phyloP scores from a whole-genome alignment of 2,888 invertebrate species.

The Auanema freiburgensis region DNA sequence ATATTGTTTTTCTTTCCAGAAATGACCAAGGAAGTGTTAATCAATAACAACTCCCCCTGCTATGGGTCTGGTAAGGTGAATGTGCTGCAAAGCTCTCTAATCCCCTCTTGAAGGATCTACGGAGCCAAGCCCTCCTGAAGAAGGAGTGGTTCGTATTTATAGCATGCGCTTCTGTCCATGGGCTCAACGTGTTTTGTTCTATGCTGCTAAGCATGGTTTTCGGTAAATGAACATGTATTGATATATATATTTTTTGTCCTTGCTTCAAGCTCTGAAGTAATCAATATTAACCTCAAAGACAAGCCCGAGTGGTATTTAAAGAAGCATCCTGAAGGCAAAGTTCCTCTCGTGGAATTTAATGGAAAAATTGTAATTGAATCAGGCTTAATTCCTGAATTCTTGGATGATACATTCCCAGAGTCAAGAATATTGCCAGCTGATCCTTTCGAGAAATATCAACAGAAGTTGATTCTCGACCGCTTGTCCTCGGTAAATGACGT shows the following conservation, averaged over 20 bases:
- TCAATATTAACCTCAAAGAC: slow-evolving; percentile 64
- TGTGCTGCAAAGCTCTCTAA: no score
- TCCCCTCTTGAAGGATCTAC: slow-evolving; percentile 16
- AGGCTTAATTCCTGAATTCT: slow-evolving; percentile 77
- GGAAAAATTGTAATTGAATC: slow-evolving; percentile 75
- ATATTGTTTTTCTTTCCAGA: no score
- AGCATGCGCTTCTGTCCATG: slow-evolving; percentile 85
- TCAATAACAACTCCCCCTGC: no score
- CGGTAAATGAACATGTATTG: slow-evolving; percentile 22
- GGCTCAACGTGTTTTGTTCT: slow-evolving; percentile 77
- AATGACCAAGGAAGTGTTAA: no score
- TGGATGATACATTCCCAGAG: slow-evolving; percentile 78
- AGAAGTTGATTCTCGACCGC: slow-evolving; percentile 75
- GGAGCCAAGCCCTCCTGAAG: slow-evolving; percentile 30
- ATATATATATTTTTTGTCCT: slow-evolving; percentile 1
- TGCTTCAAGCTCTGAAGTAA: slow-evolving; percentile 37
- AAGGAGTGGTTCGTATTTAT: slow-evolving; percentile 76
- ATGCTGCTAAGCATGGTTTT: slow-evolving; percentile 69
- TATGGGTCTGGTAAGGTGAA: no score
- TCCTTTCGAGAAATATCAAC: slow-evolving; percentile 75
- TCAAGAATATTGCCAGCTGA: slow-evolving; percentile 73
- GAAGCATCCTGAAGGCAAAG: slow-evolving; percentile 69
- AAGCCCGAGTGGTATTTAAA: slow-evolving; percentile 80
- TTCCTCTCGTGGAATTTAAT: slow-evolving; percentile 76
- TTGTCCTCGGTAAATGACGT: slow-evolving; percentile 65